Base-by-base conservation (phyloP, 2,797 vertebrate genomes). In the Hozukius guyotensis region DNA sequence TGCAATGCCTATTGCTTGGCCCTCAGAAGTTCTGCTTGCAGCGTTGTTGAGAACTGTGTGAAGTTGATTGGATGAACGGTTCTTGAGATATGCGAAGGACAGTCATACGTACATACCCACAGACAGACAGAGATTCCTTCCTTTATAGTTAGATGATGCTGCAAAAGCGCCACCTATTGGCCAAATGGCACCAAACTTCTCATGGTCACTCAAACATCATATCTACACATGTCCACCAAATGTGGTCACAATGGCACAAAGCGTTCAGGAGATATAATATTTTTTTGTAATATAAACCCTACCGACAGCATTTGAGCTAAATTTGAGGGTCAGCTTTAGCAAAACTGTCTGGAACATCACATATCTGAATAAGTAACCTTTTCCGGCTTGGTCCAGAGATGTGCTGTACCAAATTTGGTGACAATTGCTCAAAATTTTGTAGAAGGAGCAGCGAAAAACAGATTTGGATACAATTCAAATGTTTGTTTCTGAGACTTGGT, bases 311-410 rank as follows among this genome's bases (percentile, higher is more conserved):
- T 46, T 20, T 52, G 46, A 49, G 16, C 7, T 1, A 49, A 49
- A 16, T 42, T 20, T 52, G 46, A 52, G 18, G 18, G 46, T 20
- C 46, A 52, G 46, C 46, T 52, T 8, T 0, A 18, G 3, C 18
- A 20, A 52, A 52, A 52, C 46, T 52, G 46, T 46, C 0, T 46
- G 0, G 14, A 46, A 46, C 42, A 46, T 46, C 42, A 16, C 14
- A 16, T 16, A 46, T 0, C 42, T 0, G 14, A 46, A 46, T 42
- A 46, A 18, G 42, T 0, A 16, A 46, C 14, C 14, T 46, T 1
- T 42, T 42, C 0, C 14, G 0, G 0, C 0, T 46, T 46, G 42
- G 42, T 49, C 42, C 42, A 18, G 42, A 49, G 42, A 49, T 18
- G 7, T 18, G 20, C 16, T 49, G 16, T 18, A 49, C 42, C 16